Percentiles rank a stretch among this genome's conserved stretches.
Evolutionary conservation across 2,797 vertebrate genomes (phyloP).

Genomic region (Neosilurus mollespiculum): DNA sequence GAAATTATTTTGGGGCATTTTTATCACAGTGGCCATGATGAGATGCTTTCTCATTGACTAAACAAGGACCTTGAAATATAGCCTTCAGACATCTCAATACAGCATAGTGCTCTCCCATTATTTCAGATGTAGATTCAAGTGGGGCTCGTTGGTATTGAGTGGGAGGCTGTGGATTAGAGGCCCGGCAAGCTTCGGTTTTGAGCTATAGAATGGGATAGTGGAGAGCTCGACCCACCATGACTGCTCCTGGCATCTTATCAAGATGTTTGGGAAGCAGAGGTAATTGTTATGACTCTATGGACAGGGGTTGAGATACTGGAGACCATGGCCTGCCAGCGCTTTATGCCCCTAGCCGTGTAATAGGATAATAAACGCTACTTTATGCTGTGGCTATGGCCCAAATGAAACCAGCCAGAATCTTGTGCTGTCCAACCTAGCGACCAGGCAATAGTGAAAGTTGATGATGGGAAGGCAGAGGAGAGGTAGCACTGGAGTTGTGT

Average conservation of each 20-base stretch:
- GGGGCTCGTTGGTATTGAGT: constrained; percentile 21
- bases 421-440: constrained; percentile 24
- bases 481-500: not conserved
- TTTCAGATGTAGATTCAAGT: constrained; percentile 39
- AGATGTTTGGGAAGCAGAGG: constrained; percentile 82
- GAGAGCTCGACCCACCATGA: constrained; percentile 18
- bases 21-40: too few species aligned
- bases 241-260: constrained; percentile 73
- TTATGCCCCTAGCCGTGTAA: constrained; percentile 84
- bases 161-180: constrained; percentile 39
- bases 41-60: not conserved
- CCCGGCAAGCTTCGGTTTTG: constrained; percentile 9
- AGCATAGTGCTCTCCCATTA: not conserved
- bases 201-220: constrained; percentile 27
- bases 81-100: constrained; percentile 28
- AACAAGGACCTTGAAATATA: constrained; percentile 14
- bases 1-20: not conserved
- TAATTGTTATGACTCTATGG: constrained; percentile 88
- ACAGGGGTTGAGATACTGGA: constrained; percentile 76
- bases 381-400: constrained; percentile 77
- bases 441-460: constrained; percentile 34
- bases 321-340: constrained; percentile 71
- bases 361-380: constrained; percentile 93
- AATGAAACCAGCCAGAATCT: constrained; percentile 43
- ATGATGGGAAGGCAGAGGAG: constrained; percentile 9